Percentiles rank a stretch among this genome's conserved stretches.
Evolutionary conservation across 2,113 vertebrate genomes (phyloP).

Genomic region (Corapipo altera): DNA sequence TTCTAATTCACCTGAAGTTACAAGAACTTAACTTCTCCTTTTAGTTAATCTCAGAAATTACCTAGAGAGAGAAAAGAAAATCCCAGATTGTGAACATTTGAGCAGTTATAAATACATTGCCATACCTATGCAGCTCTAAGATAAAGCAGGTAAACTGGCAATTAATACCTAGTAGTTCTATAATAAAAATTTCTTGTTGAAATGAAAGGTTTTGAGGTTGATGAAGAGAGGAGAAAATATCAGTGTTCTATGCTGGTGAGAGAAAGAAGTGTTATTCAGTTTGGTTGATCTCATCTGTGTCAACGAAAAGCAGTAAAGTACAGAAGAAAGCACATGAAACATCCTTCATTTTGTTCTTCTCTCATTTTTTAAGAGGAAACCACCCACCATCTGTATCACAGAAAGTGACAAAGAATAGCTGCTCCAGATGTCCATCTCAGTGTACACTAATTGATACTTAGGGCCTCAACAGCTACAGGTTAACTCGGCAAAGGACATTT

Average conservation of each 20-base stretch:
- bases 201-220: neutral
- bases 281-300: neutral
- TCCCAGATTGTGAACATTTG: neutral
- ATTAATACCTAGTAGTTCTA: neutral
- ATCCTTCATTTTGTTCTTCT: neutral
- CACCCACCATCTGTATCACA: neutral
- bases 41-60: neutral
- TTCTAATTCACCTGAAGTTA: neutral
- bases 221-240: neutral
- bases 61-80: neutral
- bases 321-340: neutral
- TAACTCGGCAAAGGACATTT: neutral
- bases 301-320: neutral
- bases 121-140: neutral
- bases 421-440: neutral
- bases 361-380: neutral
- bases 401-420: neutral
- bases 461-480: neutral
- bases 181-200: neutral
- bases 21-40: neutral
- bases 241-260: neutral
- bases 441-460: neutral
- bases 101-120: neutral
- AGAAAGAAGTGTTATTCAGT: neutral
- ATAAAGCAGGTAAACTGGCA: neutral